Base-by-base conservation (phyloP, 2,888 invertebrate species). In the Leptinotarsa rubiginosa region DNA sequence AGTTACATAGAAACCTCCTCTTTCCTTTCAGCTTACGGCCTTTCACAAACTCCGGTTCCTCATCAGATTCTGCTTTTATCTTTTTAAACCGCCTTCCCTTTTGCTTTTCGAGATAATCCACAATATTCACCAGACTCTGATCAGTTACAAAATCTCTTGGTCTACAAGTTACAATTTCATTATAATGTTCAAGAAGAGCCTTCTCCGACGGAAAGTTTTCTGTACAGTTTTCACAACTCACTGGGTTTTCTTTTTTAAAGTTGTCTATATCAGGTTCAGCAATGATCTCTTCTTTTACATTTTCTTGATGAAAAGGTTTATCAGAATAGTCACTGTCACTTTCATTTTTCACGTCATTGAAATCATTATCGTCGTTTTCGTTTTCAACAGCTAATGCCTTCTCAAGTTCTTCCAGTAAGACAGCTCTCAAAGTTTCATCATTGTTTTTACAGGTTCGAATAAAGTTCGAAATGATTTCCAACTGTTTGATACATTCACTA, bases 11-110 rank as follows among this genome's bases (percentile, higher is more conserved):
- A 69, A 77, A 79, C 20, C 73, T 71, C 22, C 78, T 71, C 59
- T 77, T 78, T 31, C 79, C 79, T 67, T 79, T 79, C n/a, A 79
- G 47, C 71, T 76, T 70, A 22, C 68, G 73, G 18, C 79, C 79
- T 64, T 78, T 78, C 10, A 77, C 72, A 68, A 69, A 75, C 50
- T 79, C 77, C 1, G 73, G 70, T 22, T 77, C 75, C 1, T 67
- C 72, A 54, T 75, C 72, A 31, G 66, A 62, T 68, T 67, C 70
- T 18, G 69, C 66, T 65, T 77, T 74, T 3, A 71, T 56, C 47
- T 62, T 69, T 54, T 69, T 70, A 1, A 52, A 22, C 31, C 69
- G 75, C 66, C 69, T 67, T 18, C 70, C 68, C 56, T 65, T 78
- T 10, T 62, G 70, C 72, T 76, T 77, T 22, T 75, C 72, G 49